Evolutionary conservation across 2,797 vertebrate genomes (phyloP), one percentile per base, ranked within the genome.

Genomic region (Danio choprae): DNA sequence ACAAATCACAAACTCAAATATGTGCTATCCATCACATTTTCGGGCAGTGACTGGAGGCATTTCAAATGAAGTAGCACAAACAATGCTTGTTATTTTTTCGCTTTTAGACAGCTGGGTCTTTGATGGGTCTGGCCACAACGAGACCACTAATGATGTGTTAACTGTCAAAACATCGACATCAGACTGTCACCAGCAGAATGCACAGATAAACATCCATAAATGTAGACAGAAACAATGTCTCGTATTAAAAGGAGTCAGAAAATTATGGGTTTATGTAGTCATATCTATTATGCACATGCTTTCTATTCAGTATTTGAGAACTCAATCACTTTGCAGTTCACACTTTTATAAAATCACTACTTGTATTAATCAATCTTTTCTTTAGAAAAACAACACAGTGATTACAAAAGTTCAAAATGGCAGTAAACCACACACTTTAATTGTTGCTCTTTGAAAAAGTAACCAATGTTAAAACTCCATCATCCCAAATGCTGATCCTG

Each of bases 71-170:
- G 38, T 12, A 62, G 5, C 48, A 41, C 44, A 60, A 69, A 60
- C 44, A 79, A 44, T 79, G 68, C 59, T 71, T 72, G 59, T 64
- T 72, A 72, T 79, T 72, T 79, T 16, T 64, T 64, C 4, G 15
- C 20, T 64, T 79, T 63, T 44, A 70, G 59, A 64, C 58, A 64
- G 59, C 48, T 20, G 68, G 48, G 48, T 29, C 59, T 78, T 78
- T 79, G 77, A 38, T 62, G 22, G 40, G 38, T 63, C 48, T 72
- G 77, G 64, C 67, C 56, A 81, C 18, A 68, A 29, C 15, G 5
- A 53, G 29, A 75, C 11, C 72, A 51, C 58, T 82, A 77, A 82
- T 77, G 67, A 77, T 71, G 67, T 70, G 59, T 71, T 48, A 77
- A 82, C 73, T 72, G 67, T 71, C 48, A 55, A 62, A 70, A 77